These are phyloP conservation scores for Bombus polaris DNA, from an alignment of 1,140 invertebrate species.

Conservation along the genomic window DNA sequence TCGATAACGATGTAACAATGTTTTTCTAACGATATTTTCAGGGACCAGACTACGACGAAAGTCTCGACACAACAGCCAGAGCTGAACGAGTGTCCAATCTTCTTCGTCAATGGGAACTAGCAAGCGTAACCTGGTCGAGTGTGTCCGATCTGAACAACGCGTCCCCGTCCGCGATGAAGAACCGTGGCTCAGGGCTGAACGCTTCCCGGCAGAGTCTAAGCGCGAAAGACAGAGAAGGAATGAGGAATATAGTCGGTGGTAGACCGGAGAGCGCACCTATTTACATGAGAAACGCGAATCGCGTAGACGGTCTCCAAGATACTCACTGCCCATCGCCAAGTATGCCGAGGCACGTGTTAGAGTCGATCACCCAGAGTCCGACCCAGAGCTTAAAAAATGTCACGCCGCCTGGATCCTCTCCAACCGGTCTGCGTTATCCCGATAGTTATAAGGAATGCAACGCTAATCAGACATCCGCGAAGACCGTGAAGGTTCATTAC, in stretches of 20 bases:
- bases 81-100: constrained; percentile 74
- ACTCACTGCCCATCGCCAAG: constrained; percentile 71
- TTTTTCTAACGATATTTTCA: constrained; percentile 71
- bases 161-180: constrained; percentile 26
- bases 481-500: constrained; percentile 65
- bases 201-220: constrained; percentile 60
- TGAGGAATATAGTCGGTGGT: constrained; percentile 80
- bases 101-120: constrained; percentile 77
- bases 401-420: constrained; percentile 71
- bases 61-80: constrained; percentile 67
- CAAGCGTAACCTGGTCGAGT: constrained; percentile 76
- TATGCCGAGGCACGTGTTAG: constrained; percentile 79
- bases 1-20: not conserved
- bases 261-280: constrained; percentile 78
- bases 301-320: constrained; percentile 78
- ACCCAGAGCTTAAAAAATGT: constrained; percentile 76
- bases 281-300: constrained; percentile 74
- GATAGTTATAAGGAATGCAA: constrained; percentile 70
- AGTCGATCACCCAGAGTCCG: constrained; percentile 79
- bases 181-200: constrained; percentile 22
- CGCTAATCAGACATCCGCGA: constrained; percentile 50
- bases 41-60: constrained; percentile 88
- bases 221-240: constrained; percentile 77
- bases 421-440: constrained; percentile 70
- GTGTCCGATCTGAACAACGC: constrained; percentile 59